phyloP scores from a whole-genome alignment of 2,113 vertebrate species.

The Dinomys branickii region DNA sequence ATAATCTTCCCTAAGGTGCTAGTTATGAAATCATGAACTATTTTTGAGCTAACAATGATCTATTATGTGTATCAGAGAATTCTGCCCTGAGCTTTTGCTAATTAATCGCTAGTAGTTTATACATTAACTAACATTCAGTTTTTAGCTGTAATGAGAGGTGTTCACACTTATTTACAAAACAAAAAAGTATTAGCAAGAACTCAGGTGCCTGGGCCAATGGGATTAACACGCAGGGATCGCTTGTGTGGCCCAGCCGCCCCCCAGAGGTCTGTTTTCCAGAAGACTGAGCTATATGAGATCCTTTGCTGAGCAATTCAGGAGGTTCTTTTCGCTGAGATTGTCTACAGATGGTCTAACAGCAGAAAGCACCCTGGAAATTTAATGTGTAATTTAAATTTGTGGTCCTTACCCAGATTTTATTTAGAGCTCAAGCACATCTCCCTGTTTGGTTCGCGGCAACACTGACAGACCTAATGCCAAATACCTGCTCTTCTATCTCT shows the following conservation, averaged over 20 bases:
- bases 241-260: no score
- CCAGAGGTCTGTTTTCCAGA: not conserved
- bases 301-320: not conserved
- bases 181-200: not conserved
- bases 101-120: not conserved
- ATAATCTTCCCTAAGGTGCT: not conserved
- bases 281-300: not conserved
- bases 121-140: not conserved
- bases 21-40: not conserved
- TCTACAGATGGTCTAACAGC: constrained; percentile 48
- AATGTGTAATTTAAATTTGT: constrained; percentile 45
- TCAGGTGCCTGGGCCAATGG: not conserved
- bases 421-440: not conserved
- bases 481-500: not conserved
- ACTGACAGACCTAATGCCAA: not conserved
- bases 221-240: not conserved
- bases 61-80: not conserved
- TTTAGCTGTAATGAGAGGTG: not conserved
- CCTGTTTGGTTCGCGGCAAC: not conserved
- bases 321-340: not conserved
- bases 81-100: not conserved
- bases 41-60: constrained; percentile 38
- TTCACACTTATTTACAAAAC: not conserved
- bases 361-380: constrained; percentile 52
- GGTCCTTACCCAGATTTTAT: constrained; percentile 38